Evolutionary conservation across 2,113 vertebrate species (phyloP), one percentile per base, ranked within the genome.

Genomic region (Chinchilla lanigera): DNA sequence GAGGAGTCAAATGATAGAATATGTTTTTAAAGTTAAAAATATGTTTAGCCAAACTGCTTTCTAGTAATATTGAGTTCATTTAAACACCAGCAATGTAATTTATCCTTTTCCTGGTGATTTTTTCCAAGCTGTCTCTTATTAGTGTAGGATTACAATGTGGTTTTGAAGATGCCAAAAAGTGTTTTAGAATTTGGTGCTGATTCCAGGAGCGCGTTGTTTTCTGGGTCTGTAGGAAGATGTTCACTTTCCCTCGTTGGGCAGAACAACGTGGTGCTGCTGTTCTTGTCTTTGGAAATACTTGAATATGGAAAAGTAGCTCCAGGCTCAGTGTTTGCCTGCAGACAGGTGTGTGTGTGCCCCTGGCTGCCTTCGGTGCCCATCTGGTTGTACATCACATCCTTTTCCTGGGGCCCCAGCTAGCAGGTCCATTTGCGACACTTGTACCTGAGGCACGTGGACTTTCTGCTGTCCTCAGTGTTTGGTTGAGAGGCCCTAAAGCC

Each of bases 41-140:
- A 28, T 58, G 61, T 81, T 96, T 93, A 89, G 33, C 38, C 63
- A 82, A 86, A 86, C 61, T 90, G 11, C 38, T 94, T 78, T 96
- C 83, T 78, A 90, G 30, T 60, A 84, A 96, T 19, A 12, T n/a
- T 80, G 30, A 82, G 17, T 95, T 69, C 22, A 83, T 54, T 92
- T 89, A 78, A 86, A 58, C 4, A 89, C 71, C 30, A 92, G 14
- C 67, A 78, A 5, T 54, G 19, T 50, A 38, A 95, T 56, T 58
- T 87, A 3, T 90, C 28, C 22, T 78, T 84, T 84, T 26, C 60
- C 71, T 87, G 67, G 75, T 61, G 77, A 67, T 38, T 75, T 96
- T 80, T 69, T 30, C 28, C 75, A 80, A 20, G 54, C 54, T 58
- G 35, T 73, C 80, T 96, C 60, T 61, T 63, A 86, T 50, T 63